phyloP scores from a whole-genome alignment of 2,888 invertebrate species.

The Metacarcinus magister region DNA sequence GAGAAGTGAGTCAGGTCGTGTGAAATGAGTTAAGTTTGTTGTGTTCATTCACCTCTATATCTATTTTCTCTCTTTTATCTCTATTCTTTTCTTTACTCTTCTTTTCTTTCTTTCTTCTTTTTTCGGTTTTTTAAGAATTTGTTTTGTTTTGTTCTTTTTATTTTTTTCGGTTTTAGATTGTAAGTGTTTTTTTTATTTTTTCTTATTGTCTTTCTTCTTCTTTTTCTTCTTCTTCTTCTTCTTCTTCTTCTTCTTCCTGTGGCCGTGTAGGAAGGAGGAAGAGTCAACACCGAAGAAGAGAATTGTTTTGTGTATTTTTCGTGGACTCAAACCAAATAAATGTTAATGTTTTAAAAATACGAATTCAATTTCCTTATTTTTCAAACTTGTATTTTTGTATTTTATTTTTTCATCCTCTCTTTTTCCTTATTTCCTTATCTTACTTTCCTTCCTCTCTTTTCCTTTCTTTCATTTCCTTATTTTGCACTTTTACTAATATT shows the following conservation, averaged over 20 bases:
- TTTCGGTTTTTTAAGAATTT: too few relatives aligned
- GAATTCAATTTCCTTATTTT: not conserved
- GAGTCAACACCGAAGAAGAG: not conserved
- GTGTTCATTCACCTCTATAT: not conserved
- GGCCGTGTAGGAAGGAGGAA: not conserved
- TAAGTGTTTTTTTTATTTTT: not conserved
- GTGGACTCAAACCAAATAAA: not conserved
- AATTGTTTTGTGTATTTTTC: not conserved
- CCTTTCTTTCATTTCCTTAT: not conserved
- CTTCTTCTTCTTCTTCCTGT: not conserved
- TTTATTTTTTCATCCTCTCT: not conserved
- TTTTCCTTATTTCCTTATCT: not conserved
- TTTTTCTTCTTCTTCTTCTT: not conserved
- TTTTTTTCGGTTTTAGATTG: not conserved
- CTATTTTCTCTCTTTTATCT: not conserved
- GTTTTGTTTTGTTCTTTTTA: not conserved
- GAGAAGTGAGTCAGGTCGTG: not conserved
- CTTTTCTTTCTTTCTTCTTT: not conserved
- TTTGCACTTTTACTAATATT: not conserved
- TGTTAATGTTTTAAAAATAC: not conserved
- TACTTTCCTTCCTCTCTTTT: not conserved
- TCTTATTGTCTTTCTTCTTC: not conserved
- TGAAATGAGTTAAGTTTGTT: constrained; percentile 26
- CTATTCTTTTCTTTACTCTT: not conserved
- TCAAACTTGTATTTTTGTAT: not conserved